Evolutionary conservation across 2,888 invertebrate species (phyloP).

Genomic region (Synanthedon formicaeformis): DNA sequence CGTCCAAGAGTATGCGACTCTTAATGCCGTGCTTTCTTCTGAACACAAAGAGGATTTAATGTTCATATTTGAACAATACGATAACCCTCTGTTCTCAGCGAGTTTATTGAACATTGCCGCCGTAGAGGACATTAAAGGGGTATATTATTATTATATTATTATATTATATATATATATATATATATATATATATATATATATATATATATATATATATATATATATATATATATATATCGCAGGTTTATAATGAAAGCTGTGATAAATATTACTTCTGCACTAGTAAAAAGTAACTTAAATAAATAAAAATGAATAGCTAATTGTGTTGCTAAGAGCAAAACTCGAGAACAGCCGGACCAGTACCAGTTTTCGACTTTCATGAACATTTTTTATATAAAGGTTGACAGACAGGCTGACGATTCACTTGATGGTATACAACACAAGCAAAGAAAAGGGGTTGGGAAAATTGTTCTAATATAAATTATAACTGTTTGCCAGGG

Average conservation of each 20-base stretch:
- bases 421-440: no score
- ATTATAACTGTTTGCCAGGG: conserved; percentile 25
- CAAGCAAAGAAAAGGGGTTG: no score
- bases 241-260: background rate
- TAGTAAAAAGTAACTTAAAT: no score
- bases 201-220: no score
- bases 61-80: conserved; percentile 58
- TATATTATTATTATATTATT: conserved; percentile 22
- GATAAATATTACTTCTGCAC: no score
- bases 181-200: background rate
- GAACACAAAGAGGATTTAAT: conserved; percentile 51
- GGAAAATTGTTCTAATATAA: background rate
- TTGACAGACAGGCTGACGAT: no score
- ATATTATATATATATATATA: background rate
- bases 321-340: no score
- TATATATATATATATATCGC: background rate
- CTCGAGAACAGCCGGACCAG: no score
- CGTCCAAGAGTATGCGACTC: conserved; percentile 43
- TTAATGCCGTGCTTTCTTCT: conserved; percentile 27
- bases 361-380: no score
- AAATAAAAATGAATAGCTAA: no score
- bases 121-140: conserved; percentile 49
- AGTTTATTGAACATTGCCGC: conserved; percentile 47
- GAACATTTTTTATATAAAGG: no score
- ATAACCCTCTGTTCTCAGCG: conserved; percentile 43